Evolutionary conservation across 2,113 vertebrate genomes (phyloP).

Genomic region (Dipodomys spectabilis): DNA sequence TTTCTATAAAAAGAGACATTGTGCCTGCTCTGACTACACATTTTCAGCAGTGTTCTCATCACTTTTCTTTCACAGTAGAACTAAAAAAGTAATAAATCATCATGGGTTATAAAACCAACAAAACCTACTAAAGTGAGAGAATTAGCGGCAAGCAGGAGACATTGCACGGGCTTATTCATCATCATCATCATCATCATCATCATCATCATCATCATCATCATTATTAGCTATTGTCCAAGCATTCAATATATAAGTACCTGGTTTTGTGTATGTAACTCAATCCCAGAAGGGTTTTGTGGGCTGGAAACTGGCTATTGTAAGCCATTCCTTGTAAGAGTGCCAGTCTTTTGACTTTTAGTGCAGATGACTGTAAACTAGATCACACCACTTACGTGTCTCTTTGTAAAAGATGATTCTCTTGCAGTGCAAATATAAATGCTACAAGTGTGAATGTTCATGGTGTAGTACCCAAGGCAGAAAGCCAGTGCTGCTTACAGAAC

Average conservation of each 20-base stretch:
- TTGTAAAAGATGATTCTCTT: constrained; percentile 40
- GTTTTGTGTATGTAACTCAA: background rate
- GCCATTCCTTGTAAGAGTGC: background rate
- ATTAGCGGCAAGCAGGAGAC: background rate
- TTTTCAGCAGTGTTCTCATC: background rate
- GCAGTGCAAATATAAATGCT: background rate
- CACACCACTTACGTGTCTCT: background rate
- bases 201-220: no score
- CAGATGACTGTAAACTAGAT: background rate
- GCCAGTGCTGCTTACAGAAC: background rate
- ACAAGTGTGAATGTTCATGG: background rate
- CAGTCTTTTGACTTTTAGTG: constrained; percentile 7
- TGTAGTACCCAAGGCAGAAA: background rate
- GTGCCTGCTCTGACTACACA: background rate
- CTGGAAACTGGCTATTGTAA: background rate
- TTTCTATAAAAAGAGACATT: background rate
- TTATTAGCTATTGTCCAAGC: background rate
- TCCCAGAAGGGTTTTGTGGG: background rate
- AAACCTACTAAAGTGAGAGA: background rate
- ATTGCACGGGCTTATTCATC: background rate
- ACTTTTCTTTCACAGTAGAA: background rate
- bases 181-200: no score
- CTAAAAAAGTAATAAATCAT: background rate
- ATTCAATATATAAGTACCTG: background rate
- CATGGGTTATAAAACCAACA: background rate